Percentiles rank a stretch among this genome's conserved stretches.
Evolutionary conservation across 2,888 invertebrate species (phyloP).

Genomic region (Agrotis puta): DNA sequence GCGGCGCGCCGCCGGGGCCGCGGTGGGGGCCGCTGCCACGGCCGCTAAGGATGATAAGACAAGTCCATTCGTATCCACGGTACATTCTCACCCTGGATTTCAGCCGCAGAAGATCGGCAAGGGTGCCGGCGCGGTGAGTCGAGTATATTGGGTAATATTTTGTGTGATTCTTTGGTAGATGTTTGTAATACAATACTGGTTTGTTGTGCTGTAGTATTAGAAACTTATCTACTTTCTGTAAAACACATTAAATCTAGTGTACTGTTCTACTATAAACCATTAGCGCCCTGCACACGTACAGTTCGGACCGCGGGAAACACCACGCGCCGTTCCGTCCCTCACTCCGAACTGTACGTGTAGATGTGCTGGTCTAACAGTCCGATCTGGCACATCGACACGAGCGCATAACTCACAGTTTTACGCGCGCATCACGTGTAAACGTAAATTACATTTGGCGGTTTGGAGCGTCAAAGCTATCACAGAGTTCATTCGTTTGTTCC

Average conservation of each 20-base stretch:
- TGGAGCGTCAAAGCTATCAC: no score
- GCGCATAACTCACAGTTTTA: no score
- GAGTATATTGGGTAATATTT: constrained; percentile 63
- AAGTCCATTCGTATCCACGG: constrained; percentile 96
- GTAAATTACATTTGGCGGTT: no score
- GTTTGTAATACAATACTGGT: constrained; percentile 6
- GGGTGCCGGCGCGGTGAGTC: constrained; percentile 90
- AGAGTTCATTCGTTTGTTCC: no score
- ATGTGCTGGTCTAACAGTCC: no score
- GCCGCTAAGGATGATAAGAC: constrained; percentile 92
- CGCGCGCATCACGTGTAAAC: no score
- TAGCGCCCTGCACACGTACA: no score
- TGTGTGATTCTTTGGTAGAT: constrained; percentile 40
- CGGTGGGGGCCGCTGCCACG: constrained; percentile 70
- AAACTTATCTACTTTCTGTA: background rate
- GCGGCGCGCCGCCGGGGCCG: constrained; percentile 77
- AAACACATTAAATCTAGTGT: background rate
- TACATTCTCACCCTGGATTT: constrained; percentile 97
- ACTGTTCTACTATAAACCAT: background rate
- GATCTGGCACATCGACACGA: no score
- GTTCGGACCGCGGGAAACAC: no score
- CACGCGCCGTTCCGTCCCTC: no score
- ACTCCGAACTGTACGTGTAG: no score
- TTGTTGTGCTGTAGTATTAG: constrained; percentile 14
- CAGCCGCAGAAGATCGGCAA: constrained; percentile 98